A percentile compares a stretch with the other conserved stretches of the same genome.
Evolutionary conservation across 2,797 vertebrate genomes (phyloP).

Genomic region (Leucoraja ocellata): DNA sequence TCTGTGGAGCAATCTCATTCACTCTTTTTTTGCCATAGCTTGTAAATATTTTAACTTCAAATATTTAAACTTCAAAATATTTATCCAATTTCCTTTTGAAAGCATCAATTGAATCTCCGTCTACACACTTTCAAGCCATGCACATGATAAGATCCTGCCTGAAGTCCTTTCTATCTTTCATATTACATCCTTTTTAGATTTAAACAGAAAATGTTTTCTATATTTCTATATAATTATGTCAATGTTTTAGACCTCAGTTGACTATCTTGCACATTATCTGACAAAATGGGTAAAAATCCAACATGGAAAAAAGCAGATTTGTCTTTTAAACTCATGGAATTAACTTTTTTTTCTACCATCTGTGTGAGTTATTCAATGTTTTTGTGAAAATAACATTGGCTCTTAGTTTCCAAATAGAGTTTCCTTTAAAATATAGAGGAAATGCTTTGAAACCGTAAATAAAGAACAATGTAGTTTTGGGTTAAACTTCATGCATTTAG

Average conservation of each 20-base stretch:
- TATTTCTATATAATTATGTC: background rate
- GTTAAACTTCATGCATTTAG: background rate
- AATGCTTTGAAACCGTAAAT: background rate
- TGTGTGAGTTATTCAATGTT: background rate
- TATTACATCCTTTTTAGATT: background rate
- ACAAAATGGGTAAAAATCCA: slow-evolving; percentile 18
- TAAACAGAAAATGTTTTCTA: background rate
- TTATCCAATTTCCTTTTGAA: too few species aligned
- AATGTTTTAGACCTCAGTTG: background rate
- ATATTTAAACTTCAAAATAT: too few species aligned
- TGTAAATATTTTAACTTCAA: too few species aligned
- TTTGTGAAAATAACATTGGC: background rate
- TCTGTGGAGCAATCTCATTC: too few species aligned
- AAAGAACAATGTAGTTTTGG: background rate
- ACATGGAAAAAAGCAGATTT: background rate
- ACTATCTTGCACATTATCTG: background rate
- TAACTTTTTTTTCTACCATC: background rate
- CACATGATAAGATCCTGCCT: background rate
- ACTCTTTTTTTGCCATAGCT: too few species aligned
- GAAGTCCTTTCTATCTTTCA: slow-evolving; percentile 6
- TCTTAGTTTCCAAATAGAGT: background rate
- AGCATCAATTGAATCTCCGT: too few species aligned
- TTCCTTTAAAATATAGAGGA: background rate
- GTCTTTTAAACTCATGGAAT: background rate
- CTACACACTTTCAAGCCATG: too few species aligned